Base-by-base conservation (phyloP, 1,140 invertebrate species). In the Leptonema lineaticorne region DNA sequence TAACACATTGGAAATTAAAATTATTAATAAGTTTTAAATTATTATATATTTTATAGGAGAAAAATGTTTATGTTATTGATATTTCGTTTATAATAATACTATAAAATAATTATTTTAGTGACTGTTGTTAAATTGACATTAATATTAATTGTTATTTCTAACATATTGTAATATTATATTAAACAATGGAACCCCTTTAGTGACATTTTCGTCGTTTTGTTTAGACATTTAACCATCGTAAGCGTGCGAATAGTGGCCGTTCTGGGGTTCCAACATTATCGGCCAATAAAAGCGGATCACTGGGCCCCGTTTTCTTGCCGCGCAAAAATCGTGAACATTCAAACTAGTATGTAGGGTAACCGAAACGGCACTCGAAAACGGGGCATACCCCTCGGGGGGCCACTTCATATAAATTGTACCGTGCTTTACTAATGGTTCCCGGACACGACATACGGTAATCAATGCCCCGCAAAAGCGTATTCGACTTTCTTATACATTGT, bases 341-440 rank as follows among this genome's bases (percentile, higher is more conserved):
- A n/a, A n/a, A n/a, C n/a, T n/a, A n/a, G n/a, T 53, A 59, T 33
- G 16, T n/a, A 4, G 57, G 16, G 59, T 18, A 27, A 33, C 59
- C 33, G 33, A n/a, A 37, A 26, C 1, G n/a, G n/a, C n/a, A n/a
- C 24, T 28, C n/a, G 20, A 58, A 30, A 27, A 6, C 33, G 30
- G 22, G 37, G n/a, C 24, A 9, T n/a, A 33, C 18, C 58, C 14
- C 2, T 7, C 46, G 46, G 8, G 50, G 14, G 37, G 4, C 20
- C 30, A 62, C 59, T 62, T 62, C 59, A 45, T 62, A 62, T 62
- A 62, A 62, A 62, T 62, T 62, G 59, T 62, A 45, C 33, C 33
- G 22, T n/a, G 50, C 50, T 2, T 9, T 16, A 24, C 33, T 62
- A 62, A 62, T 62, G 59, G 59, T 4, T 8, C 16, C 24, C 59